A percentile compares a stretch with the other conserved stretches of the same genome.
Conservation (phyloP, 53 echinoderm and acorn worm genomes). For the Patiria pectinifera region DNA sequence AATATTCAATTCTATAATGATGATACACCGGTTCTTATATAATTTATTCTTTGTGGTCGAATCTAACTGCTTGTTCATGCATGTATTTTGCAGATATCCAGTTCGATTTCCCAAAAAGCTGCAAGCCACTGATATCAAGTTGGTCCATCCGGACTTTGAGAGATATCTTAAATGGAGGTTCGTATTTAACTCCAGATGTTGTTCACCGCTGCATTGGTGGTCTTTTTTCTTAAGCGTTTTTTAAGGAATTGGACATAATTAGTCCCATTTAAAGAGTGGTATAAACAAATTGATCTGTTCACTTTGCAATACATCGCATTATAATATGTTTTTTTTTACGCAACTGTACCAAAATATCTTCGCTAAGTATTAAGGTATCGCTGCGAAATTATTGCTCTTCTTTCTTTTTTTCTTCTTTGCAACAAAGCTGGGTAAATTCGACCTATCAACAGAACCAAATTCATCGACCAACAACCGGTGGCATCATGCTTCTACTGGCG, state of each 20-base stretch:
- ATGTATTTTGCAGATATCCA: neutral
- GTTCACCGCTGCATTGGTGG: neutral
- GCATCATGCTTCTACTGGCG: constrained; percentile 86
- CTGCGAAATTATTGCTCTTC: no score
- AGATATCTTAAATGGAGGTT: constrained; percentile 94
- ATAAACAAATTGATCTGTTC: no score
- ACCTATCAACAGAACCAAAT: constrained; percentile 73
- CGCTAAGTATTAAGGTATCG: no score
- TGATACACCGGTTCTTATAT: no score
- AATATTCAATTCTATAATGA: no score
- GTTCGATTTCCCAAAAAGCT: constrained; percentile 70
- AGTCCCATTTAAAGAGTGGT: no score
- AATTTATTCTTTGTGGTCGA: no score
- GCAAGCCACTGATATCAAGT: constrained; percentile 77
- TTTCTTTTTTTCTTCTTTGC: no score
- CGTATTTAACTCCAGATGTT: neutral
- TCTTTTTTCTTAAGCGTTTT: neutral
- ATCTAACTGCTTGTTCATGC: no score
- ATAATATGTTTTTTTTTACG: no score
- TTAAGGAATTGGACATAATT: neutral
- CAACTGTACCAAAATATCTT: no score
- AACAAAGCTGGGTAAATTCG: constrained; percentile 86
- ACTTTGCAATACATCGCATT: no score
- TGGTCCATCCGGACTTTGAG: constrained; percentile 94
- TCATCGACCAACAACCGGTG: constrained; percentile 88